Evolutionary conservation across 2,888 invertebrate species (phyloP).

Genomic region (Lamellibrachia satsuma): DNA sequence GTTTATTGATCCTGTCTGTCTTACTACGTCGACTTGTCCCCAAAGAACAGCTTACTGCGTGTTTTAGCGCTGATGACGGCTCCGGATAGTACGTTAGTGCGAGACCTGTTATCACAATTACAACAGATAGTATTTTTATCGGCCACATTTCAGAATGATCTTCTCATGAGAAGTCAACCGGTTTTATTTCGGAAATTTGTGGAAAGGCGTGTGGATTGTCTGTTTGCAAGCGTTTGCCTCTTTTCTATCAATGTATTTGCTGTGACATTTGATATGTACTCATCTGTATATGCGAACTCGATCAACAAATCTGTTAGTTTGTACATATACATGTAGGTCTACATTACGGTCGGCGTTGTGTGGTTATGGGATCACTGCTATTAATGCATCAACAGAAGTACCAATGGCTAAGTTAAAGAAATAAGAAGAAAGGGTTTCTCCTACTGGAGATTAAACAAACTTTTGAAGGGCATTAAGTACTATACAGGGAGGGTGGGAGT

Average conservation of each 20-base stretch:
- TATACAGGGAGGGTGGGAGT: neutral
- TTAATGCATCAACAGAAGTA: neutral
- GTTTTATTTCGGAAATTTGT: neutral
- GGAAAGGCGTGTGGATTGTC: neutral
- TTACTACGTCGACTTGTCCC: neutral
- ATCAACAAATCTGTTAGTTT: too few relatives aligned
- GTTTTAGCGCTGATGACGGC: neutral
- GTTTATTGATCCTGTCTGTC: neutral
- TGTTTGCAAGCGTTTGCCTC: neutral
- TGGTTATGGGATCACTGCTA: neutral
- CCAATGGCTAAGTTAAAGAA: neutral
- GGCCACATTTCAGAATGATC: neutral
- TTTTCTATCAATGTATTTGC: neutral
- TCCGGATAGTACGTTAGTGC: neutral
- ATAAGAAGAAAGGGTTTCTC: neutral
- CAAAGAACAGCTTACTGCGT: neutral
- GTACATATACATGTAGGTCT: too few relatives aligned
- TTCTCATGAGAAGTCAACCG: neutral
- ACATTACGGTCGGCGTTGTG: neutral
- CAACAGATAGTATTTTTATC: neutral
- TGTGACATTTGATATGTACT: neutral
- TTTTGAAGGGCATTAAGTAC: too few relatives aligned
- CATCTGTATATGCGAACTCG: too few relatives aligned
- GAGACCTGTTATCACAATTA: neutral
- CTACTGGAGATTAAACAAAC: neutral